phyloP scores from a whole-genome alignment of 2,113 vertebrate species.

The Herpailurus yagouaroundi region DNA sequence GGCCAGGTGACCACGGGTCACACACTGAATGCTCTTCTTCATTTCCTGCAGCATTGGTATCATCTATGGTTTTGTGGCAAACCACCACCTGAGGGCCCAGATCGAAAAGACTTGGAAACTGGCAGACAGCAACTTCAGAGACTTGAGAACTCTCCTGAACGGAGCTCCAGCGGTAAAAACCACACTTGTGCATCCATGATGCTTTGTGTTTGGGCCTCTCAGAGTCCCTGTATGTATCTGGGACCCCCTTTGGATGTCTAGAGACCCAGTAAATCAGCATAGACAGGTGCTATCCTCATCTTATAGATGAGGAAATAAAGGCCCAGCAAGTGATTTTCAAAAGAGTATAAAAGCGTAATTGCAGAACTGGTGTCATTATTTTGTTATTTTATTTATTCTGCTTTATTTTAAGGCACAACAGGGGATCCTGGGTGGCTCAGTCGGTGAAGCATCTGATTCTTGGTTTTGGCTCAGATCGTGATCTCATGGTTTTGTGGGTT shows the following conservation, averaged over 20 bases:
- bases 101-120: slow-evolving; percentile 88
- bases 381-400: background rate
- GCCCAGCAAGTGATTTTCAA: background rate
- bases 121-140: slow-evolving; percentile 94
- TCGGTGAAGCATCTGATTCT: no score
- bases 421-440: no score
- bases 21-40: fast-evolving
- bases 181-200: fast-evolving
- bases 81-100: slow-evolving; percentile 93
- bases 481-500: no score
- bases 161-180: slow-evolving; percentile 90
- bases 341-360: background rate
- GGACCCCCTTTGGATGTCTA: background rate
- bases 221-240: background rate
- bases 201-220: background rate
- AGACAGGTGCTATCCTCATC: background rate
- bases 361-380: background rate
- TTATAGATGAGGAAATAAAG: background rate
- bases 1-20: fast-evolving
- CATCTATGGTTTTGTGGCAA: slow-evolving; percentile 92
- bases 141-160: slow-evolving; percentile 90
- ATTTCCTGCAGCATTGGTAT: slow-evolving; percentile 90
- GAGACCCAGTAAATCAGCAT: background rate
- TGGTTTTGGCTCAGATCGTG: no score
- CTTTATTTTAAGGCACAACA: background rate